Evolutionary conservation across 2,888 invertebrate species (phyloP).

Genomic region (Drosophila neutralis): DNA sequence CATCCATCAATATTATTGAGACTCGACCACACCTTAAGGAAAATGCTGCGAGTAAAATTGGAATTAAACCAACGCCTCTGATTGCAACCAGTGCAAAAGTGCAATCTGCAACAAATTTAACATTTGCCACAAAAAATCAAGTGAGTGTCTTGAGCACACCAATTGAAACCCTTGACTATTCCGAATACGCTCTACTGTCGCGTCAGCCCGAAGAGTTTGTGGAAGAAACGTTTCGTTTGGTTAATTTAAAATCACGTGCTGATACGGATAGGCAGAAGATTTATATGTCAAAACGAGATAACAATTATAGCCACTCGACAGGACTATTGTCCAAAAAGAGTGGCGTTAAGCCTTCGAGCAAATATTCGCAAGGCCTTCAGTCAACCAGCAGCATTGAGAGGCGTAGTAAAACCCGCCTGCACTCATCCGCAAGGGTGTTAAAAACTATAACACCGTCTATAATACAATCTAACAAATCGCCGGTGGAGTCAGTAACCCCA

Average conservation of each 20-base stretch:
- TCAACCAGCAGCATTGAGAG: conserved; percentile 87
- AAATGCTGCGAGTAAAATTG: conserved; percentile 54
- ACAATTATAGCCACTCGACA: conserved; percentile 90
- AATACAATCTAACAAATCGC: conserved; percentile 76
- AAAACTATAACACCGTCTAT: conserved; percentile 90
- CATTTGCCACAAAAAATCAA: conserved; percentile 24
- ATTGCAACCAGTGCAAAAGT: conserved; percentile 30
- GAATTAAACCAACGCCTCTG: conserved; percentile 71
- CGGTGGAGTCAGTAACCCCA: conserved; percentile 35
- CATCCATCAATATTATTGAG: conserved; percentile 70
- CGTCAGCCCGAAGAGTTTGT: conserved; percentile 93
- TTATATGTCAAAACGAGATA: conserved; percentile 86
- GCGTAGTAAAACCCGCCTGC: conserved; percentile 86
- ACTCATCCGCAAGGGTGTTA: conserved; percentile 88
- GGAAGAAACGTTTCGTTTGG: conserved; percentile 93
- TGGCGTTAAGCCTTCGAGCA: conserved; percentile 94
- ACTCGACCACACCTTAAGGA: conserved; percentile 68
- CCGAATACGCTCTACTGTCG: conserved; percentile 93
- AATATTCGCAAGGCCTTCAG: conserved; percentile 94
- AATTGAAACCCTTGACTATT: conserved; percentile 89
- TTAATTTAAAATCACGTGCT: conserved; percentile 88
- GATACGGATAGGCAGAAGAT: conserved; percentile 68
- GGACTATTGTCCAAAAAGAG: conserved; percentile 92
- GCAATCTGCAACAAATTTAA: conserved; percentile 40
- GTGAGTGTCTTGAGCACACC: conserved; percentile 48